Percentiles rank a stretch among this genome's conserved stretches.
These are phyloP conservation scores for Caradrina kadenii DNA, from an alignment of 2,888 invertebrate species.

Conservation along the genomic window DNA sequence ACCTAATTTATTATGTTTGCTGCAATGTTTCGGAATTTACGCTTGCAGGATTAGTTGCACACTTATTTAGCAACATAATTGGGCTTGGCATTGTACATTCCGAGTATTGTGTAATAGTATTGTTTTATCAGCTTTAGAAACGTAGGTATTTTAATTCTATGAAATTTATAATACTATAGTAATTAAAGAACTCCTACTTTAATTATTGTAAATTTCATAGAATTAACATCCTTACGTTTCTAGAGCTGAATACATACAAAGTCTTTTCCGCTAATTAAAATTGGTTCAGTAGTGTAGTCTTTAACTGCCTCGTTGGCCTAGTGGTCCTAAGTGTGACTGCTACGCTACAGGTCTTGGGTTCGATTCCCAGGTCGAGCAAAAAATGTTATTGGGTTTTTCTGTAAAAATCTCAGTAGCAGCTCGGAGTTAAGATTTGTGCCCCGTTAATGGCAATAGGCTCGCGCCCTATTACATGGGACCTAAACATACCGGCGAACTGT, in stretches of 20 bases:
- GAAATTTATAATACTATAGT: not conserved
- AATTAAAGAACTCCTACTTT: not conserved
- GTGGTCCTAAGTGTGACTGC: too few relatives aligned
- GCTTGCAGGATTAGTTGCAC: conserved; percentile 11
- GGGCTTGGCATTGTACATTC: conserved; percentile 1
- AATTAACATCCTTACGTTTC: not conserved
- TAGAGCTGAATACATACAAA: not conserved
- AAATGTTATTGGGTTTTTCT: too few relatives aligned
- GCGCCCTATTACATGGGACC: too few relatives aligned
- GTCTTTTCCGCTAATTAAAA: too few relatives aligned
- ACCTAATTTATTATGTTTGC: conserved; percentile 50
- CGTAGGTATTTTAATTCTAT: not conserved
- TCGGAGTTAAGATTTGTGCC: too few relatives aligned
- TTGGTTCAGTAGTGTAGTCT: too few relatives aligned
- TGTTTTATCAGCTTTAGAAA: not conserved
- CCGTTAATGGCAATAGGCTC: too few relatives aligned
- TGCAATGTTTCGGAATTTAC: conserved; percentile 27
- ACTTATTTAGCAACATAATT: conserved; percentile 31
- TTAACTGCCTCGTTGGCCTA: too few relatives aligned
- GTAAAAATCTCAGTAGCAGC: too few relatives aligned
- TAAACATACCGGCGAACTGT: too few relatives aligned
- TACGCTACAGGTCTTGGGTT: too few relatives aligned
- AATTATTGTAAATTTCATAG: not conserved
- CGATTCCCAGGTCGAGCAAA: too few relatives aligned
- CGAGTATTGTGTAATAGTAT: not conserved